phyloP scores from a whole-genome alignment of 2,113 vertebrate species.

The Proteles cristata region DNA sequence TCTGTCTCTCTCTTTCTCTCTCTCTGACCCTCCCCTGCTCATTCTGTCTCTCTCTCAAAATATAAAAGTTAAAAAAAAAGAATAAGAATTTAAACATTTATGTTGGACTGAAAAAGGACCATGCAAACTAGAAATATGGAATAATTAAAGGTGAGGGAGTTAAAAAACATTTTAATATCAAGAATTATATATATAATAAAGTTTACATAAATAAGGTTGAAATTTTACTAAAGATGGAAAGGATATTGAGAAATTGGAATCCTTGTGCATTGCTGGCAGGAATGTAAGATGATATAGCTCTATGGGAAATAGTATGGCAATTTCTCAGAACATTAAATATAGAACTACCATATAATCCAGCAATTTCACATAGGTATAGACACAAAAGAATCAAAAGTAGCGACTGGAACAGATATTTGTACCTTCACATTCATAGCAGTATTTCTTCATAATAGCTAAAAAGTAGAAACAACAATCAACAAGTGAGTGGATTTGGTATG shows the following conservation, averaged over 20 bases:
- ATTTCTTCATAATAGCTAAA: background rate
- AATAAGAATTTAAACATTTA: conserved; percentile 17
- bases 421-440: background rate
- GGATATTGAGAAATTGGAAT: background rate
- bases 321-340: background rate
- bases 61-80: no score
- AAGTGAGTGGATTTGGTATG: background rate
- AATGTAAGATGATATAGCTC: background rate
- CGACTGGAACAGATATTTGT: background rate
- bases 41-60: no score
- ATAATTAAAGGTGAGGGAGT: background rate
- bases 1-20: no score
- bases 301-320: background rate
- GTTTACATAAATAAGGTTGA: conserved; percentile 37
- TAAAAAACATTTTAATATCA: background rate
- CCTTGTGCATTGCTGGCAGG: background rate
- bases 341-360: background rate
- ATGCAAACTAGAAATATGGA: background rate
- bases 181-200: conserved; percentile 19
- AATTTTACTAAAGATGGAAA: background rate
- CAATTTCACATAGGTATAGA: background rate
- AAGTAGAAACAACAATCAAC: background rate
- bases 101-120: background rate
- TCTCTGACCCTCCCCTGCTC: no score
- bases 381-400: background rate